These are phyloP conservation scores for Unio pictorum DNA, from an alignment of 2,888 invertebrate genomes.

Conservation along the genomic window DNA sequence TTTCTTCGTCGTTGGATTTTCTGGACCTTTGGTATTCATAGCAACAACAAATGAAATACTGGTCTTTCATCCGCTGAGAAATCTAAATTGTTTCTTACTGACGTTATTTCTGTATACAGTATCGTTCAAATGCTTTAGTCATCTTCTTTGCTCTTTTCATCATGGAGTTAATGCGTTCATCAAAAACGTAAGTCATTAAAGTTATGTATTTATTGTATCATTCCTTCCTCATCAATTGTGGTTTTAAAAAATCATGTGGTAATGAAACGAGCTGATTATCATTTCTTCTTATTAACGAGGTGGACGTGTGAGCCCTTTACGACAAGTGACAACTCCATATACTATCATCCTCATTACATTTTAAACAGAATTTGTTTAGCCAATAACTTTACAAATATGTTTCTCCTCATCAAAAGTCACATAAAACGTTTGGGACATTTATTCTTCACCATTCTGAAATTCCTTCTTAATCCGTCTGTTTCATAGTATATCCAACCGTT, in stretches of 20 bases:
- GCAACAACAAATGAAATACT: slow-evolving; percentile 10
- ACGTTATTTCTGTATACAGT: slow-evolving; percentile 11
- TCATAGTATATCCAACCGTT: no score
- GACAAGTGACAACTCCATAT: slow-evolving; percentile 2
- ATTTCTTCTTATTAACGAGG: slow-evolving; percentile 2
- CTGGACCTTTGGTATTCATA: slow-evolving; percentile 1
- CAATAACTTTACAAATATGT: slow-evolving; percentile 8
- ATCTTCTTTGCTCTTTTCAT: background rate
- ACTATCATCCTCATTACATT: slow-evolving; percentile 3
- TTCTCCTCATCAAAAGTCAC: slow-evolving; percentile 3
- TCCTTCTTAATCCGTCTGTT: no score
- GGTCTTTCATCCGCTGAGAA: slow-evolving; percentile 14
- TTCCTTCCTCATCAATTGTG: background rate
- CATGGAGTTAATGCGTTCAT: no score
- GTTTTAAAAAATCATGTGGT: background rate
- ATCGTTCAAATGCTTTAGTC: slow-evolving; percentile 2
- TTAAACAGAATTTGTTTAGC: slow-evolving; percentile 7
- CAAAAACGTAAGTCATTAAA: no score
- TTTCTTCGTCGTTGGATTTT: slow-evolving; percentile 1
- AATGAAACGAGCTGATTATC: background rate
- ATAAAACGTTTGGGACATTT: slow-evolving; percentile 5
- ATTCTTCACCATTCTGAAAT: background rate
- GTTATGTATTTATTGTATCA: no score
- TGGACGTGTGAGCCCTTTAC: slow-evolving; percentile 3
- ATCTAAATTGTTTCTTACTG: slow-evolving; percentile 10